A percentile compares a stretch with the other conserved stretches of the same genome.
Evolutionary conservation across 1,140 invertebrate genomes (phyloP).

Genomic region (Melanaphis sacchari): DNA sequence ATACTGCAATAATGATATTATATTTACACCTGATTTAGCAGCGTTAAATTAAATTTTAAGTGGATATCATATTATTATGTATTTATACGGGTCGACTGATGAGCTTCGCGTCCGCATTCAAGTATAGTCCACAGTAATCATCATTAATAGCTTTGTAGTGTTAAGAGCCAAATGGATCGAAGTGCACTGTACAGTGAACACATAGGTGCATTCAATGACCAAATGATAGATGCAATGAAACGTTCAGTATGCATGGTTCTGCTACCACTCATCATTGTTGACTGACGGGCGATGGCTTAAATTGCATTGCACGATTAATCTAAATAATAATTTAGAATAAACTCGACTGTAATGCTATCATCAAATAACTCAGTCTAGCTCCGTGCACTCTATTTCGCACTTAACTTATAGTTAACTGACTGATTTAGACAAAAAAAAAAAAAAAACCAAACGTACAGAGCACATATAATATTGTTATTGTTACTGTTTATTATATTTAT

Average conservation of each 20-base stretch:
- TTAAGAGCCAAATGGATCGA: not conserved
- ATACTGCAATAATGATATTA: not conserved
- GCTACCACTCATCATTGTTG: not conserved
- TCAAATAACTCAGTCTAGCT: not conserved
- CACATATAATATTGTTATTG: no score
- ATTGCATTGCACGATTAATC: not conserved
- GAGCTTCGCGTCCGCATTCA: not conserved
- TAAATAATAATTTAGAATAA: conserved; percentile 1
- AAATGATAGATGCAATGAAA: not conserved
- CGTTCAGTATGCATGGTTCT: not conserved
- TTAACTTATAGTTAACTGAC: not conserved
- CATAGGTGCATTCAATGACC: not conserved
- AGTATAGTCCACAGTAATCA: not conserved
- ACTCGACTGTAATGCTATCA: not conserved
- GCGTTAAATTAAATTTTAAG: not conserved
- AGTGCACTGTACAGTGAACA: not conserved
- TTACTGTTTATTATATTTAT: no score
- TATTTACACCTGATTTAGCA: not conserved
- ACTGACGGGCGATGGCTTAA: no score
- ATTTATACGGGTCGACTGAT: not conserved
- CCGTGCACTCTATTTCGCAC: not conserved
- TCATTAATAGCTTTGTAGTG: not conserved
- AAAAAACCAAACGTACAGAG: no score
- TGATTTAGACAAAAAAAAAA: not conserved
- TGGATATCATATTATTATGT: not conserved